These are phyloP conservation scores for Paracanthobrama guichenoti DNA, from an alignment of 2,113 vertebrate species.

Conservation along the genomic window DNA sequence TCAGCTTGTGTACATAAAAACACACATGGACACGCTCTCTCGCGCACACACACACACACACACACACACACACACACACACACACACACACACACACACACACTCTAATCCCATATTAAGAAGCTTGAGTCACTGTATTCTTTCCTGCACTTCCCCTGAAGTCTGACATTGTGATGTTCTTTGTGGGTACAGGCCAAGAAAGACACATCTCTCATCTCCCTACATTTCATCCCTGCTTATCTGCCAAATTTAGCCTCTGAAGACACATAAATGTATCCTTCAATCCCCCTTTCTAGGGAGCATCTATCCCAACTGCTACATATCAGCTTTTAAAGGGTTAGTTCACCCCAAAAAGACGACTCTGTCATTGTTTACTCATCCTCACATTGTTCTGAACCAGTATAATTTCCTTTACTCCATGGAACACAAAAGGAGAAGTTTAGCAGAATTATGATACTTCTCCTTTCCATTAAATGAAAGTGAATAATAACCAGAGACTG, in stretches of 20 bases:
- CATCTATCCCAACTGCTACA: neutral
- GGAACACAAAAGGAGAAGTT: neutral
- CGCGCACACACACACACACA: neutral
- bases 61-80: too few species aligned
- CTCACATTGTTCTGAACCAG: neutral
- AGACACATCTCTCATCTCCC: neutral
- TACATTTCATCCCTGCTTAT: neutral
- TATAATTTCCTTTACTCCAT: neutral
- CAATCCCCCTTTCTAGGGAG: neutral
- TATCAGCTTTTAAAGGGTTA: neutral
- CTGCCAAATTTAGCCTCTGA: neutral
- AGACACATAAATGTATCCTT: neutral
- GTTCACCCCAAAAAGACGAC: neutral
- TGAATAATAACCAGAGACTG: neutral
- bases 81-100: neutral
- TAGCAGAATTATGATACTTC: neutral
- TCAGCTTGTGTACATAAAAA: neutral
- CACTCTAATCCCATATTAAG: conserved; percentile 37
- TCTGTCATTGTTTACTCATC: neutral
- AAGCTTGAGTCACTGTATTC: conserved; percentile 1
- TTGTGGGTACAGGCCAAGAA: neutral
- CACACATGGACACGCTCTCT: neutral
- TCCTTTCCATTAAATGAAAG: neutral
- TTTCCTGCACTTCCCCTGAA: neutral
- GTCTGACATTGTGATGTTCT: neutral